Percentiles rank a stretch among this genome's conserved stretches.
phyloP scores from a whole-genome alignment of 53 echinoderm and acorn worm species.

The Luidia sarsii region DNA sequence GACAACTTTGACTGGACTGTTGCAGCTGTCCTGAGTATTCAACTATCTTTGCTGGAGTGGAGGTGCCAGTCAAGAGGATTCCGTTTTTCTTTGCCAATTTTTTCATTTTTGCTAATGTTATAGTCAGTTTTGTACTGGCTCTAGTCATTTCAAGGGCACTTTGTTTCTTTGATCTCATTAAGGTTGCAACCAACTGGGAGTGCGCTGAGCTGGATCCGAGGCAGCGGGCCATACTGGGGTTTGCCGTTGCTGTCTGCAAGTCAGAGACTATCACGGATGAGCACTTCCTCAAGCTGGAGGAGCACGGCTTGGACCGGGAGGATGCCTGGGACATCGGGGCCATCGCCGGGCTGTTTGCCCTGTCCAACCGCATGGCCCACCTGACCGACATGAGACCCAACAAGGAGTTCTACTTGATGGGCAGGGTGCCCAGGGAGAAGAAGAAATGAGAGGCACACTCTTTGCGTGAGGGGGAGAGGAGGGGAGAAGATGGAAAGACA shows the following conservation, averaged over 20 bases:
- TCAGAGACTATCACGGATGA: conserved; percentile 68
- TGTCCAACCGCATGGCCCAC: conserved; percentile 95
- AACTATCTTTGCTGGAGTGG: too few species aligned
- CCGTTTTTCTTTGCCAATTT: too few species aligned
- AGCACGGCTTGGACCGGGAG: conserved; percentile 88
- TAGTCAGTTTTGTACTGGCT: too few species aligned
- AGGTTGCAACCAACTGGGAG: conserved; percentile 83
- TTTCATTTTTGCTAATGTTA: too few species aligned
- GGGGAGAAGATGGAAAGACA: too few species aligned
- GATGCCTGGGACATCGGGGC: conserved; percentile 96
- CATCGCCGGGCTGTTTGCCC: conserved; percentile 82
- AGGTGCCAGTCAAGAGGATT: too few species aligned
- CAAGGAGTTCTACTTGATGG: conserved; percentile 86
- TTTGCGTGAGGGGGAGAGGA: too few species aligned
- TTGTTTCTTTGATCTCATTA: background rate
- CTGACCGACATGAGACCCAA: conserved; percentile 81
- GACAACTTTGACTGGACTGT: too few species aligned
- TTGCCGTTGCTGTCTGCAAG: conserved; percentile 90
- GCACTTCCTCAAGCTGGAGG: conserved; percentile 75
- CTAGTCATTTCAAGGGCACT: too few species aligned
- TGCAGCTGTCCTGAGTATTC: too few species aligned
- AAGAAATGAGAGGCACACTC: too few species aligned
- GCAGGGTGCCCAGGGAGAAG: conserved; percentile 83
- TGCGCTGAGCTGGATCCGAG: conserved; percentile 76
- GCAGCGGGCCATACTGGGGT: conserved; percentile 79